Evolutionary conservation across 2,113 vertebrate species (phyloP), one percentile per base, ranked within the genome.

Genomic region (Otolemur garnettii): DNA sequence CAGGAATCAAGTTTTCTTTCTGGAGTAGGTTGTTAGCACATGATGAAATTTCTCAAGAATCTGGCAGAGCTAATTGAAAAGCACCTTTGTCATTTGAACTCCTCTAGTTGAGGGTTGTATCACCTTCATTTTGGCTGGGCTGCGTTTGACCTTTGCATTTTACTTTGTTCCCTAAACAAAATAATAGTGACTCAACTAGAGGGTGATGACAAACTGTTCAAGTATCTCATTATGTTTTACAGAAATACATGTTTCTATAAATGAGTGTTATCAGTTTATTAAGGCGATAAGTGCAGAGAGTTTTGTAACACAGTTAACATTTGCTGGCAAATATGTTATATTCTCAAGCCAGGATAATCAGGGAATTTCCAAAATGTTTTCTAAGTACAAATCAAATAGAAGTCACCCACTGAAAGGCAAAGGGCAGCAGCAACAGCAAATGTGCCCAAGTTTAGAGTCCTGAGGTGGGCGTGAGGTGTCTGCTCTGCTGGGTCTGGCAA

Each of bases 281-380:
- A 72, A 92, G 15, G 30, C 33, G 35, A 2, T 33, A 57, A 81
- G 2, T 66, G 30, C 33, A 84, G n/a, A 57, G 28, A 12, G 7
- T 22, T 81, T 87, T 87, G 35, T 21, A 77, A 53, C 42, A 78
- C 45, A 53, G 35, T 90, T 71, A 88, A 79, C 19, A 83, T 81
- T 38, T 89, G 24, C 77, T 87, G 50, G 19, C 28, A 30, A 55
- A 50, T 42, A 4, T 91, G 28, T 90, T 15, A 69, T 66, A n/a
- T 69, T 90, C 59, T 87, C 69, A 77, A 75, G 22, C n/a, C 77
- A 80, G 10, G 69, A 66, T 33, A 78, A 53, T 42, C 2, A 35
- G 59, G 45, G 42, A 42, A 35, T 79, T 95, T 78, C 66, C 38
- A 92, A 91, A 96, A 21, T 86, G 53, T 84, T 93, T 93, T 28